Base-by-base conservation (phyloP, 2,113 vertebrate genomes). In the Callipepla californica region DNA sequence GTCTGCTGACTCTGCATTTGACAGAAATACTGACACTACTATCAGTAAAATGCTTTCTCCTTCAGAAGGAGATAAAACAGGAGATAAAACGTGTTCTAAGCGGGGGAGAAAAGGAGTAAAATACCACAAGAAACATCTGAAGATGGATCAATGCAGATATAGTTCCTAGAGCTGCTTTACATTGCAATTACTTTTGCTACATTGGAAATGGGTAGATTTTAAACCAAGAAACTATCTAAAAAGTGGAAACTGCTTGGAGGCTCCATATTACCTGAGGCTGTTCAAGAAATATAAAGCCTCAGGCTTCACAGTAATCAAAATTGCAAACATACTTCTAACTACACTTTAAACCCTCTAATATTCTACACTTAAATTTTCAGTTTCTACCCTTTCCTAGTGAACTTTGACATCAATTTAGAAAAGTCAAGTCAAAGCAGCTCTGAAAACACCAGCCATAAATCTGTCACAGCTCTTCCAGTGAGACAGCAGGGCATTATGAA, bases 361-460 rank as follows among this genome's bases (percentile, higher is more conserved):
- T 10, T 78, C 50, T 61, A 67, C 22, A 32, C 50, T 77, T 67
- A 22, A 48, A n/a, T 16, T 65, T 57, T 74, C 11, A 87, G 58
- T 81, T n/a, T 78, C 69, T 45, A 70, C 44, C 48, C 82, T 72
- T 55, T 21, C 75, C 65, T 17, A 65, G 38, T 26, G 51, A 89
- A 47, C 26, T 47, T 7, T 70, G 81, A 57, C 32, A 57, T 22
- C 44, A 42, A 92, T 69, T 50, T 65, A 69, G 36, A 77, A 34
- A 87, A 67, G 30, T 58, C 40, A 40, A n/a, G 48, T 32, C 88
- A 93, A 93, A 90, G 34, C 48, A 73, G 30, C 78, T 92, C 57
- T 80, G 91, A 78, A 91, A 81, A 92, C 42, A 45, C 12, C 44
- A 45, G 21, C 42, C 45, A 80, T 59, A 92, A 95, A 40, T 21